Evolutionary conservation across 2,113 vertebrate genomes (phyloP).

Genomic region (Cyprinodon tularosa): DNA sequence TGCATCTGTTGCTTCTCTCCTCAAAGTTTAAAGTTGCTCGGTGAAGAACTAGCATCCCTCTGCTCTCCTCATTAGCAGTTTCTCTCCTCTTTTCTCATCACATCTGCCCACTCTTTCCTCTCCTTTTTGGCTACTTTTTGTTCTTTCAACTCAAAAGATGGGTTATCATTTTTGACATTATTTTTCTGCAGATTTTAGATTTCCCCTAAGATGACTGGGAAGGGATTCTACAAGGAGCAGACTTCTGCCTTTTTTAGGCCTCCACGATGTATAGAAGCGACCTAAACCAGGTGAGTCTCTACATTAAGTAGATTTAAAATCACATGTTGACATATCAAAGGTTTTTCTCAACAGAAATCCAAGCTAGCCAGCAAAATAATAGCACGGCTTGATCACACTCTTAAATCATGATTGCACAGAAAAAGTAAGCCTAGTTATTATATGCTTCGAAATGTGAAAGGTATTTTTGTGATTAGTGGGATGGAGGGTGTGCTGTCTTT

Average conservation of each 20-base stretch:
- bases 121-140: slow-evolving; percentile 6
- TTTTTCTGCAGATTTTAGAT: slow-evolving; percentile 4
- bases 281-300: slow-evolving; percentile 70
- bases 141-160: slow-evolving; percentile 6
- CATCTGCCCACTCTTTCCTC: background rate
- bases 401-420: background rate
- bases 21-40: slow-evolving; percentile 79
- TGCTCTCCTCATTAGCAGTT: slow-evolving; percentile 21
- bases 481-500: slow-evolving; percentile 3
- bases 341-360: background rate
- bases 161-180: slow-evolving; percentile 25
- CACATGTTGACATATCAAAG: background rate
- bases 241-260: slow-evolving; percentile 41
- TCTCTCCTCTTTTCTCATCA: slow-evolving; percentile 15
- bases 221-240: slow-evolving; percentile 21
- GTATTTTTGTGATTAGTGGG: background rate
- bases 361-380: background rate
- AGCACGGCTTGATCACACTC: background rate
- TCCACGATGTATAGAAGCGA: slow-evolving; percentile 35
- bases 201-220: slow-evolving; percentile 1
- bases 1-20: slow-evolving; percentile 78
- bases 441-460: background rate
- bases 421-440: background rate
- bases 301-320: slow-evolving; percentile 21
- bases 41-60: slow-evolving; percentile 54